A percentile compares a stretch with the other conserved stretches of the same genome.
phyloP scores from a whole-genome alignment of 2,888 invertebrate species.

The Lochmaea crataegi region DNA sequence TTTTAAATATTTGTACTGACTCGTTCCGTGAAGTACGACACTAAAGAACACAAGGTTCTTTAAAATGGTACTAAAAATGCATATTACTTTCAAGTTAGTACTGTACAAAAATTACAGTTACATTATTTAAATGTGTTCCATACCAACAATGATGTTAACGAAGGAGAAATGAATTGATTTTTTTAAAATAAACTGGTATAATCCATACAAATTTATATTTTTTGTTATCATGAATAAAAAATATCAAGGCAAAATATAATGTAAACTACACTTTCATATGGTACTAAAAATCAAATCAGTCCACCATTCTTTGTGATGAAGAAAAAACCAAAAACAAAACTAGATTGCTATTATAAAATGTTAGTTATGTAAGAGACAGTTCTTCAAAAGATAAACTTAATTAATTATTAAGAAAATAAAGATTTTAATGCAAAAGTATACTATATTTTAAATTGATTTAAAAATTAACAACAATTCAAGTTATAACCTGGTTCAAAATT shows the following conservation, averaged over 20 bases:
- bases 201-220: background rate
- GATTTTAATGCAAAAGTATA: background rate
- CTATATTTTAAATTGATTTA: background rate
- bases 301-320: background rate
- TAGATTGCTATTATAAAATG: background rate
- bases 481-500: background rate
- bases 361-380: background rate
- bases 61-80: constrained; percentile 14
- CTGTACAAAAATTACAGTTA: constrained; percentile 26
- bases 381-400: background rate
- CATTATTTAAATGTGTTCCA: background rate
- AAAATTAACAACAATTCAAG: background rate
- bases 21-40: constrained; percentile 4
- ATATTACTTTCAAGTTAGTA: constrained; percentile 18
- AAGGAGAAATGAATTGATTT: background rate
- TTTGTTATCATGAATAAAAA: background rate
- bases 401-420: background rate
- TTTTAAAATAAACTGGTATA: background rate
- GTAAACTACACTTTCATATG: background rate
- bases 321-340: no score
- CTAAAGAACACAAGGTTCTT: background rate
- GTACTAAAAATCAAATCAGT: background rate
- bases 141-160: background rate
- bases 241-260: background rate
- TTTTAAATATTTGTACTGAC: constrained; percentile 20